These are phyloP conservation scores for Microctonus brassicae DNA, from an alignment of 2,888 invertebrate genomes.

Conservation along the genomic window DNA sequence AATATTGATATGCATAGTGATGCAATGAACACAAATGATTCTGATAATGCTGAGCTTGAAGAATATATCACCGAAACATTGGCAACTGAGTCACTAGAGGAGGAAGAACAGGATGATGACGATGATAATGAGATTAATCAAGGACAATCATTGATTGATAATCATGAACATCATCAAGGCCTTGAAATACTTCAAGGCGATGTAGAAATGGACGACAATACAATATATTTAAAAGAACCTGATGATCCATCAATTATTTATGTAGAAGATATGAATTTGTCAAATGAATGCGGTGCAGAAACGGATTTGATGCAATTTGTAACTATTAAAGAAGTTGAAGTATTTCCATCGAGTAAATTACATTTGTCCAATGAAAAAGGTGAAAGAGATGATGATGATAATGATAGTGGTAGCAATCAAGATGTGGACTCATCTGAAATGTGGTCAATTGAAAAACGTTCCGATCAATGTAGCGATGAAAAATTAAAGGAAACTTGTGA, in stretches of 20 bases:
- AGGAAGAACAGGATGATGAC: conserved; percentile 38
- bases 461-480: not conserved
- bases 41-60: conserved; percentile 18
- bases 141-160: conserved; percentile 13
- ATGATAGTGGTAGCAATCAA: not conserved
- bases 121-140: not conserved
- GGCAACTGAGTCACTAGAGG: conserved; percentile 22
- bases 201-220: conserved; percentile 11
- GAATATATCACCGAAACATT: conserved; percentile 29
- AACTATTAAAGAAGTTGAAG: not conserved
- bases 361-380: conserved; percentile 10
- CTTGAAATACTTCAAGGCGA: conserved; percentile 21
- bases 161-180: conserved; percentile 37
- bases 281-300: conserved; percentile 38
- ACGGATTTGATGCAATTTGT: not conserved
- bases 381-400: not conserved
- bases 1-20: conserved; percentile 26
- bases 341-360: conserved; percentile 21
- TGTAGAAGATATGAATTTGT: conserved; percentile 35
- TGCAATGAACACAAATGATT: not conserved
- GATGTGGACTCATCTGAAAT: conserved; percentile 44
- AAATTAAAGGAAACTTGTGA: not conserved
- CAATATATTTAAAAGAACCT: conserved; percentile 27
- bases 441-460: conserved; percentile 38
- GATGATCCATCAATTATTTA: conserved; percentile 40